Percentiles rank a stretch among this genome's conserved stretches.
Evolutionary conservation across 2,888 invertebrate genomes (phyloP).

Genomic region (Thumatha senex): DNA sequence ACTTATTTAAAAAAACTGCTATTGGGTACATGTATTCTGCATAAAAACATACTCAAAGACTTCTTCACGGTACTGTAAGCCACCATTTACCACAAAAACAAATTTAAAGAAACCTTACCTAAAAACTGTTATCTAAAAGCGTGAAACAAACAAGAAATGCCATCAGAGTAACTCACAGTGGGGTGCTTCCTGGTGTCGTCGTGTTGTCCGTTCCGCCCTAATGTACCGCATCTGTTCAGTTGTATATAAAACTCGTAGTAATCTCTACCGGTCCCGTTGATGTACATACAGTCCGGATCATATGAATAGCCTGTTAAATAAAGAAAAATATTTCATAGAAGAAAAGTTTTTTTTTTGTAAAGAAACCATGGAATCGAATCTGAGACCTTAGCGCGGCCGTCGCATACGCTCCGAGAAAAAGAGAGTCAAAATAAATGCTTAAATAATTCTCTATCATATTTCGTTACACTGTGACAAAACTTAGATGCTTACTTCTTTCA

Average conservation of each 20-base stretch:
- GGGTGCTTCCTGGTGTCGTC: conserved; percentile 94
- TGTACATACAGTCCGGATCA: conserved; percentile 97
- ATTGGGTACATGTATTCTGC: too few species aligned
- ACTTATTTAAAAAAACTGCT: too few species aligned
- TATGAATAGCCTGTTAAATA: conserved; percentile 90
- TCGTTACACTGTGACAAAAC: too few species aligned
- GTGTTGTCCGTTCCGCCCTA: conserved; percentile 93
- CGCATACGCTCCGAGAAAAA: too few species aligned
- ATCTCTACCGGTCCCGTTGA: conserved; percentile 95
- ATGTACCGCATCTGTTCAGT: conserved; percentile 94
- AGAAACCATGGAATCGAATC: not conserved
- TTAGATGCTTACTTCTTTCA: too few species aligned
- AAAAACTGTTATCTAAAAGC: not conserved
- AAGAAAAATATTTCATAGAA: not conserved
- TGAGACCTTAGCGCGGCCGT: too few species aligned
- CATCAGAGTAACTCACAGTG: conserved; percentile 84
- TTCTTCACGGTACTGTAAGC: too few species aligned
- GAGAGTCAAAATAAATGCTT: too few species aligned
- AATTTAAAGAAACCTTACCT: conserved; percentile 1
- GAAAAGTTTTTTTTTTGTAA: too few species aligned
- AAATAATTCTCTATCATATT: too few species aligned
- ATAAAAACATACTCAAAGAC: too few species aligned
- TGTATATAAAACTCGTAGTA: conserved; percentile 97
- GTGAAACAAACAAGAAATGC: conserved; percentile 7
- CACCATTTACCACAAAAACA: conserved; percentile 1